Evolutionary conservation across 1,140 invertebrate genomes (phyloP), one percentile per base, ranked within the genome.

Genomic region (Scaptomyza montana): DNA sequence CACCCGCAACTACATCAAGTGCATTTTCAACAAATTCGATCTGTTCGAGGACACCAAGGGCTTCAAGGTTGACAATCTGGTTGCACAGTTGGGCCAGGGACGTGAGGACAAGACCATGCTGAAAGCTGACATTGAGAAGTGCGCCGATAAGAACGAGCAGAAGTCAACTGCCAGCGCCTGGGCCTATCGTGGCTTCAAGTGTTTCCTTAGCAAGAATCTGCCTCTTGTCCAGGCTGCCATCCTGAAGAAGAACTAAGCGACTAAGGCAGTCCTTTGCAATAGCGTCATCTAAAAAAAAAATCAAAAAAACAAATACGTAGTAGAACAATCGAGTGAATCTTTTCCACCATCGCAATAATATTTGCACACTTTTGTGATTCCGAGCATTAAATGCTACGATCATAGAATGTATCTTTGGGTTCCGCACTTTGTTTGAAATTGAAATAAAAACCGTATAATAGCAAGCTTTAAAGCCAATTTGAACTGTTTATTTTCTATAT

Each of bases 161-260:
- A 91, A 91, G 73, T 78, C 80, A 1, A 63, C 72, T n/a, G 71
- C 81, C 56, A 87, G 71, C 56, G 71, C 72, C 73, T 92, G 91
- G 91, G 91, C 82, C 10, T 92, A 72, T 51, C 87, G 91, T 16
- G 90, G 91, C 60, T 91, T 92, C 80, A 91, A 92, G 72, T 92
- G 91, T 46, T 91, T 92, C 89, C 74, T 91, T 12, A 71, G 75
- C 76, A 92, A 91, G 77, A 89, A 92, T 62, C 63, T 92, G 60
- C 70, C 86, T 9, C 72, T 92, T 21, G 89, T 92, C n/a, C 90
- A 92, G 76, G 78, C 80, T 30, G 90, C 89, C 61, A 71, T 89
- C 64, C 74, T 89, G 25, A 90, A 90, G 75, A 91, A 90, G 76
- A 91, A 90, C 76, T 92, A 89, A 80, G 59, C 28, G 12, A 8